Conservation (phyloP, 2,113 vertebrate species). For the Sceloporus undulatus region DNA sequence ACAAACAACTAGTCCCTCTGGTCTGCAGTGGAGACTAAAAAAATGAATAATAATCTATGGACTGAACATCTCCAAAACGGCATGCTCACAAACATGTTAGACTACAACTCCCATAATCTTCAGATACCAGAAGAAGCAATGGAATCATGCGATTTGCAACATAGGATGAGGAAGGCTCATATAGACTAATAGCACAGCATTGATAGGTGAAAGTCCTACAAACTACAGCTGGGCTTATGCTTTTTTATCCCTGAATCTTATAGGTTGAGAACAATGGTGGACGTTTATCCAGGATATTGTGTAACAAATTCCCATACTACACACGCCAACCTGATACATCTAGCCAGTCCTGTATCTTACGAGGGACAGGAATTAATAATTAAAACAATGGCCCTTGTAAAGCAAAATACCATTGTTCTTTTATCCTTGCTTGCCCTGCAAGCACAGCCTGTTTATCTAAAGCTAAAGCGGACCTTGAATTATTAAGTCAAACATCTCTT, state of each 20-base stretch:
- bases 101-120: not conserved
- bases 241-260: not conserved
- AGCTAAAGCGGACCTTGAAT: slow-evolving; percentile 40
- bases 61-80: not conserved
- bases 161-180: not conserved
- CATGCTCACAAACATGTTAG: not conserved
- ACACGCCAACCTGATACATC: not conserved
- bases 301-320: not conserved
- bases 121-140: not conserved
- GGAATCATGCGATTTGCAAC: not conserved
- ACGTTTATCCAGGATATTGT: not conserved
- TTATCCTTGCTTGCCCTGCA: slow-evolving; percentile 36
- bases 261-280: not conserved
- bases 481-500: slow-evolving; percentile 60
- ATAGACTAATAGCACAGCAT: not conserved
- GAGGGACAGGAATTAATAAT: slow-evolving; percentile 50
- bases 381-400: slow-evolving; percentile 48
- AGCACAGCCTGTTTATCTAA: slow-evolving; percentile 25
- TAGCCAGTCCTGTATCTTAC: not conserved
- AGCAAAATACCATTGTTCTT: slow-evolving; percentile 44
- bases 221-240: not conserved
- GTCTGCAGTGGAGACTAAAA: not conserved
- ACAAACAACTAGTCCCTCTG: not conserved
- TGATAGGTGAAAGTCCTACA: not conserved
- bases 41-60: not conserved